Conservation (phyloP, 2,888 invertebrate species). For the Coelinius sp. region DNA sequence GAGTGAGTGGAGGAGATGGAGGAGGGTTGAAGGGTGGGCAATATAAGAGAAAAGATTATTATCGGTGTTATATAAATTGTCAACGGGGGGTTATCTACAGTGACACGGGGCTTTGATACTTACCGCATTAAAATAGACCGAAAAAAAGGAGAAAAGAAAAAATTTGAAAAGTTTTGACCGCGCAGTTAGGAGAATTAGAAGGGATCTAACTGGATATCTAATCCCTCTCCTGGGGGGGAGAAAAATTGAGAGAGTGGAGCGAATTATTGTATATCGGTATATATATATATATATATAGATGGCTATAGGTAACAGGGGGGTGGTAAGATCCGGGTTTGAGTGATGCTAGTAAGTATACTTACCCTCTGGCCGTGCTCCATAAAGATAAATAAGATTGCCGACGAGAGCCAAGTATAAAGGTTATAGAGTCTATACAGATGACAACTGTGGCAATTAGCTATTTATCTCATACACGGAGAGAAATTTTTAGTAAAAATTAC, state of each 20-base stretch:
- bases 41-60: constrained; percentile 25
- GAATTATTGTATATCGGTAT: constrained; percentile 13
- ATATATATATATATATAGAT: not conserved
- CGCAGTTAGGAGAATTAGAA: constrained; percentile 49
- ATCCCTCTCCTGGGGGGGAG: constrained; percentile 59
- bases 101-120: constrained; percentile 18
- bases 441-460: constrained; percentile 23
- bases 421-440: constrained; percentile 21
- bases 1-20: not conserved
- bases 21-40: not conserved
- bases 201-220: constrained; percentile 60
- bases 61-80: constrained; percentile 32
- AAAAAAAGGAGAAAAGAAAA: no score
- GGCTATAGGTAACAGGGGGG: not conserved
- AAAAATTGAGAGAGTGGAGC: constrained; percentile 63
- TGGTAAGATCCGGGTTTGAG: not conserved
- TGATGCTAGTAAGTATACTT: constrained; percentile 66
- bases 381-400: constrained; percentile 68
- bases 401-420: constrained; percentile 18
- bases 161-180: constrained; percentile 35
- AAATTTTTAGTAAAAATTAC: no score
- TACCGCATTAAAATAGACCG: not conserved
- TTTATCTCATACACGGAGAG: constrained; percentile 23
- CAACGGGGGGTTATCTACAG: constrained; percentile 1
- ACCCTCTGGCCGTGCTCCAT: constrained; percentile 70